phyloP scores from a whole-genome alignment of 2,888 invertebrate genomes.

The Theristus sp. region DNA sequence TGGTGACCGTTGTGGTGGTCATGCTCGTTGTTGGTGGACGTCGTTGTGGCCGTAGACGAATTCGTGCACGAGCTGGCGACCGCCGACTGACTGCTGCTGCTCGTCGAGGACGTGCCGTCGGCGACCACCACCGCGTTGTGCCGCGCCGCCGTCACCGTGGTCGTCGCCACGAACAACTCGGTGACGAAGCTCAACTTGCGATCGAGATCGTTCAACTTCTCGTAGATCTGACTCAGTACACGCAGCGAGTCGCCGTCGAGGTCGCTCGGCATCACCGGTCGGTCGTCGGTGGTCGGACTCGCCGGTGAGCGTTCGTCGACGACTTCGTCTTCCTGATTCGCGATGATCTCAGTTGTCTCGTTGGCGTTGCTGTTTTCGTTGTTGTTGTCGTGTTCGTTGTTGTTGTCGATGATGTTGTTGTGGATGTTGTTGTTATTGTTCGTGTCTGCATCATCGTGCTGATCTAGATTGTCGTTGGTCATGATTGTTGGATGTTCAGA shows the following conservation, averaged over 20 bases:
- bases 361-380: no score
- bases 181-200: conserved; percentile 19
- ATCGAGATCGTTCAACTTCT: conserved; percentile 22
- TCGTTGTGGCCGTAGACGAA: neutral
- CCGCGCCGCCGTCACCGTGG: no score
- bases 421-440: no score
- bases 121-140: no score
- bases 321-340: neutral
- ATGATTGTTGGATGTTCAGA: no score
- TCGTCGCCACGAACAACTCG: conserved; percentile 16
- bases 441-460: no score
- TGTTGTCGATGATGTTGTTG: no score
- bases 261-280: conserved; percentile 8
- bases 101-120: neutral
- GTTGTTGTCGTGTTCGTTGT: no score
- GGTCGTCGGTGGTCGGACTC: neutral
- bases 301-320: neutral
- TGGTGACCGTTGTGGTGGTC: neutral
- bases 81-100: neutral
- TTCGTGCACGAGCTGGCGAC: no score
- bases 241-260: conserved; percentile 19
- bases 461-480: no score
- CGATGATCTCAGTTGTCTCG: no score
- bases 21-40: neutral
- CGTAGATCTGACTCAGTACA: conserved; percentile 18